These are phyloP conservation scores for Heliconius aoede DNA, from an alignment of 2,888 invertebrate species.

Conservation along the genomic window DNA sequence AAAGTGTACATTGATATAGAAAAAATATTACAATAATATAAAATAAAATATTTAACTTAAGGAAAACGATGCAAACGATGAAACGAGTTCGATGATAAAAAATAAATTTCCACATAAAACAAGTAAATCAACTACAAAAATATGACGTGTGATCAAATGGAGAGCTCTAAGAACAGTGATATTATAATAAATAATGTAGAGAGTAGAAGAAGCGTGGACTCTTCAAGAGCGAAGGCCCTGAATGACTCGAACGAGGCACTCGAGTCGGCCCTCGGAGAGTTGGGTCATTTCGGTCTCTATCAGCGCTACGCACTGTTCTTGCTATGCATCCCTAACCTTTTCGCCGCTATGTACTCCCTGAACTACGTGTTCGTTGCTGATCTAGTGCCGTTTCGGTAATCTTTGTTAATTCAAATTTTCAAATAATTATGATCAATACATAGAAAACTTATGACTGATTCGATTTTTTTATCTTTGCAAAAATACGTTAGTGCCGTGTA, in stretches of 20 bases:
- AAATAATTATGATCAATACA: not conserved
- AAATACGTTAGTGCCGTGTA: not conserved
- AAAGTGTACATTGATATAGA: not conserved
- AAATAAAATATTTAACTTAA: not conserved
- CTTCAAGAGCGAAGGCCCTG: not conserved
- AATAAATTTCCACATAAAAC: not conserved
- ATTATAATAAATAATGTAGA: not conserved
- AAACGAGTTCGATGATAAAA: constrained; percentile 9
- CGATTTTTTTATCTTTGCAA: too few relatives aligned
- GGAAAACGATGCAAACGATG: constrained; percentile 7
- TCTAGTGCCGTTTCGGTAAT: constrained; percentile 82
- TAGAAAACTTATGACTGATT: too few relatives aligned
- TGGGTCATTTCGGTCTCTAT: constrained; percentile 75
- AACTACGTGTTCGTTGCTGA: constrained; percentile 84
- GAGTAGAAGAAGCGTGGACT: constrained; percentile 18
- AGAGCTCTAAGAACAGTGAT: not conserved
- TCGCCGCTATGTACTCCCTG: constrained; percentile 81
- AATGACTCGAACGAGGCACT: constrained; percentile 55
- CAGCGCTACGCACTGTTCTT: constrained; percentile 68
- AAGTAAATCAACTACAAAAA: not conserved
- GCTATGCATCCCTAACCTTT: constrained; percentile 76
- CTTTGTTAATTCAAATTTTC: not conserved
- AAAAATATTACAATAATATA: not conserved
- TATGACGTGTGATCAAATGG: not conserved
- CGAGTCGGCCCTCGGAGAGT: constrained; percentile 66